Evolutionary conservation across 2,888 invertebrate genomes (phyloP).

Genomic region (Stenchaetothrips biformis): DNA sequence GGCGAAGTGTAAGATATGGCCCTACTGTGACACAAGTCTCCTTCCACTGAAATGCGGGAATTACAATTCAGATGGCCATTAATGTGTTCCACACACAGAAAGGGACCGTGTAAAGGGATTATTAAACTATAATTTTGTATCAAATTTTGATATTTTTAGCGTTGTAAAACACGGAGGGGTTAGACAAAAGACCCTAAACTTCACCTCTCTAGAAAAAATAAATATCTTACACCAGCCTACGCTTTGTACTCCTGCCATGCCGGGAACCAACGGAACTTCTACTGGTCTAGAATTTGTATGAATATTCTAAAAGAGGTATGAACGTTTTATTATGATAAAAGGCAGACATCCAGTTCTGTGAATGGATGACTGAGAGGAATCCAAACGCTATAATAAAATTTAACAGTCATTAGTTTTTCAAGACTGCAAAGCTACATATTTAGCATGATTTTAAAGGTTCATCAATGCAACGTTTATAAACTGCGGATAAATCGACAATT

Average conservation of each 20-base stretch:
- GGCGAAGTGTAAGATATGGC: constrained; percentile 18
- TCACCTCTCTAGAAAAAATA: background rate
- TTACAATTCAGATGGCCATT: background rate
- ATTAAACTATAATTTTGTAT: background rate
- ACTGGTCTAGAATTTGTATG: background rate
- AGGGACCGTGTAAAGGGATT: background rate
- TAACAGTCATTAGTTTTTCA: background rate
- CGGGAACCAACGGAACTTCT: constrained; percentile 20
- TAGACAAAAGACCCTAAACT: background rate
- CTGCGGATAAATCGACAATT: too few species aligned
- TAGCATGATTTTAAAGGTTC: too few species aligned
- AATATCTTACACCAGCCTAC: constrained; percentile 22
- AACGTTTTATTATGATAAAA: background rate
- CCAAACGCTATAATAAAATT: background rate
- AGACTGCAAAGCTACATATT: background rate
- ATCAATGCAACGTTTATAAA: too few species aligned
- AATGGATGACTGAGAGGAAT: background rate
- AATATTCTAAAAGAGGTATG: background rate
- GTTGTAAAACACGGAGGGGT: background rate
- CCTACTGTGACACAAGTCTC: background rate
- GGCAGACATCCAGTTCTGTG: background rate
- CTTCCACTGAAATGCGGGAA: background rate
- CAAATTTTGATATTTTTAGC: background rate
- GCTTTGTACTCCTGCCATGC: background rate
- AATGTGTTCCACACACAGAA: background rate